Percentiles rank a stretch among this genome's conserved stretches.
These are phyloP conservation scores for Chaetorhynchus papuensis DNA, from an alignment of 2,113 vertebrate genomes.

Conservation along the genomic window DNA sequence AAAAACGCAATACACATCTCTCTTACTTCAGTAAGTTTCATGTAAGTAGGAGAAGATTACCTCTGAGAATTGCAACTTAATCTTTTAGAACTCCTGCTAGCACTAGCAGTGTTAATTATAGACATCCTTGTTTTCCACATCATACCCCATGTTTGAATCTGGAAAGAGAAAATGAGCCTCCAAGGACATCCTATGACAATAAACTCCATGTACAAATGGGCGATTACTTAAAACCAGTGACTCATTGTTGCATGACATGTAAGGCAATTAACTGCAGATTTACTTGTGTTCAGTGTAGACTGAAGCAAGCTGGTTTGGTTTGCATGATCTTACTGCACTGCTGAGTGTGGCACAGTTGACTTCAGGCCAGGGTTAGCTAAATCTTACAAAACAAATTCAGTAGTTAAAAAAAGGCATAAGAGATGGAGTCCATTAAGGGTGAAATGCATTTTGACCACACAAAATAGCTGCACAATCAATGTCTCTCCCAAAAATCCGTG, in stretches of 20 bases:
- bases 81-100: neutral
- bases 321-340: neutral
- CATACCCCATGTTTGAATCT: neutral
- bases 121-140: neutral
- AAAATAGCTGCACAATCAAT: constrained; percentile 2
- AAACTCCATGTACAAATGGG: neutral
- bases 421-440: neutral
- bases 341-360: neutral
- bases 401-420: neutral
- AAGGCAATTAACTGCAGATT: constrained; percentile 16
- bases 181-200: neutral
- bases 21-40: neutral
- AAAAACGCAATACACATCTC: neutral
- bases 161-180: neutral
- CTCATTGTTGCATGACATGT: neutral
- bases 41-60: neutral
- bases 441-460: constrained; percentile 21
- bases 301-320: constrained; percentile 17
- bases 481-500: neutral
- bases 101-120: neutral
- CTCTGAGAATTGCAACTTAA: neutral
- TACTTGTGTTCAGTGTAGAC: neutral
- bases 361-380: neutral
- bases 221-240: neutral
- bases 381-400: neutral